These are phyloP conservation scores for Avahi laniger DNA, from an alignment of 2,797 vertebrate species.

Conservation along the genomic window DNA sequence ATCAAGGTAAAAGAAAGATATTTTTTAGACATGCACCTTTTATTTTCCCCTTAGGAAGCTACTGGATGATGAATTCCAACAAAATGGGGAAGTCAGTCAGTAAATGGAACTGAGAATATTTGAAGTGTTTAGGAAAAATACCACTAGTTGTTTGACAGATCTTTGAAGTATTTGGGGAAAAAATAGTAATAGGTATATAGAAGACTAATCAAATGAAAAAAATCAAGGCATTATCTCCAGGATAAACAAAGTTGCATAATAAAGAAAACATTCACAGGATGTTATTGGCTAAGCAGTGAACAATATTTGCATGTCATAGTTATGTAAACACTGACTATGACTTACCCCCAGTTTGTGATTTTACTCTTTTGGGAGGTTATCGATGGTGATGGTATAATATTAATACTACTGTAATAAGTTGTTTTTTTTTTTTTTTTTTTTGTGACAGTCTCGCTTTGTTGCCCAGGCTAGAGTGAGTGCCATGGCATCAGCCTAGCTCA, in stretches of 20 bases:
- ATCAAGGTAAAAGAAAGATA: not conserved
- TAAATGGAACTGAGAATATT: slow-evolving; percentile 9
- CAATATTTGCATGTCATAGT: not conserved
- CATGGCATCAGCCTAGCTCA: no score
- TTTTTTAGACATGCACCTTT: not conserved
- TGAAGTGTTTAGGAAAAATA: slow-evolving; percentile 12
- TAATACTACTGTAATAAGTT: not conserved
- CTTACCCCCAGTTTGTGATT: not conserved
- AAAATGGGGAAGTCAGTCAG: not conserved
- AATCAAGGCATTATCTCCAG: not conserved
- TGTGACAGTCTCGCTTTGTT: no score
- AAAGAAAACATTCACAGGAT: not conserved
- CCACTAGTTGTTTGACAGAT: not conserved
- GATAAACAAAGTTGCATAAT: not conserved
- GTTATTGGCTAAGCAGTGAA: not conserved
- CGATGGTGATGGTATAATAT: not conserved
- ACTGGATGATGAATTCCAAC: not conserved
- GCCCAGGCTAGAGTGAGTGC: no score
- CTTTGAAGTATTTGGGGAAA: not conserved
- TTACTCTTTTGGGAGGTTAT: not conserved
- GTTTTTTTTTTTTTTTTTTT: no score
- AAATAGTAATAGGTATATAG: not conserved
- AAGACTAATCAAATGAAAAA: slow-evolving; percentile 22
- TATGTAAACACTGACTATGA: not conserved
- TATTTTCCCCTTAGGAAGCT: not conserved